Evolutionary conservation across 2,888 invertebrate species (phyloP).

Genomic region (Orchesella flavescens): DNA sequence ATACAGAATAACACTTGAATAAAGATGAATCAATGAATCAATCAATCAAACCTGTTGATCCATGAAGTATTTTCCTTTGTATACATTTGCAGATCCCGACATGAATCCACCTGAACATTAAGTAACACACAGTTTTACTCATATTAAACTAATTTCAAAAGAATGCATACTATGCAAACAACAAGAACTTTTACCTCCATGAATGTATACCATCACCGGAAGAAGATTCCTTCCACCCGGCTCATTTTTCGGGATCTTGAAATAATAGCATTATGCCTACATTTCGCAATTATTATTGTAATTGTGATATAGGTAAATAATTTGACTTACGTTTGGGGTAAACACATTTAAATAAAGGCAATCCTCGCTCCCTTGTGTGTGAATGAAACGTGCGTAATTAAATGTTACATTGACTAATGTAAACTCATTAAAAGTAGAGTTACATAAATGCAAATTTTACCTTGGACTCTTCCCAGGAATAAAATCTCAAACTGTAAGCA

Average conservation of each 20-base stretch:
- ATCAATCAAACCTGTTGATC: conserved; percentile 47
- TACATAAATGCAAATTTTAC: neutral
- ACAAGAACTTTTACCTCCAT: conserved; percentile 61
- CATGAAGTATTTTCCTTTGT: conserved; percentile 48
- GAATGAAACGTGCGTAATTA: too few relatives aligned
- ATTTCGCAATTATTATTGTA: too few relatives aligned
- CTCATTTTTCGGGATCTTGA: conserved; percentile 27
- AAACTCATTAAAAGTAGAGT: neutral
- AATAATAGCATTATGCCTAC: too few relatives aligned
- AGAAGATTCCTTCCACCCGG: conserved; percentile 23
- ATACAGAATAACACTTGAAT: too few relatives aligned
- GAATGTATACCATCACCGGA: conserved; percentile 55
- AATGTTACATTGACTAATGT: too few relatives aligned
- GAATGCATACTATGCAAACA: too few relatives aligned
- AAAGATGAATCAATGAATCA: too few relatives aligned
- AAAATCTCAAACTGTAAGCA: conserved; percentile 53
- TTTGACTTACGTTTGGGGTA: conserved; percentile 34
- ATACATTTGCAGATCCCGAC: conserved; percentile 39
- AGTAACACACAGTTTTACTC: neutral
- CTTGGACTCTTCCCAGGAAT: conserved; percentile 43
- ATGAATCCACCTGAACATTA: conserved; percentile 44
- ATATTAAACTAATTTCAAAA: too few relatives aligned
- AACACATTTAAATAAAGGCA: conserved; percentile 50
- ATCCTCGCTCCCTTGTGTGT: conserved; percentile 32
- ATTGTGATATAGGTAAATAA: too few relatives aligned